Percentiles rank a stretch among this genome's conserved stretches.
Evolutionary conservation across 2,797 vertebrate species (phyloP).

Genomic region (Galago senegalensis): DNA sequence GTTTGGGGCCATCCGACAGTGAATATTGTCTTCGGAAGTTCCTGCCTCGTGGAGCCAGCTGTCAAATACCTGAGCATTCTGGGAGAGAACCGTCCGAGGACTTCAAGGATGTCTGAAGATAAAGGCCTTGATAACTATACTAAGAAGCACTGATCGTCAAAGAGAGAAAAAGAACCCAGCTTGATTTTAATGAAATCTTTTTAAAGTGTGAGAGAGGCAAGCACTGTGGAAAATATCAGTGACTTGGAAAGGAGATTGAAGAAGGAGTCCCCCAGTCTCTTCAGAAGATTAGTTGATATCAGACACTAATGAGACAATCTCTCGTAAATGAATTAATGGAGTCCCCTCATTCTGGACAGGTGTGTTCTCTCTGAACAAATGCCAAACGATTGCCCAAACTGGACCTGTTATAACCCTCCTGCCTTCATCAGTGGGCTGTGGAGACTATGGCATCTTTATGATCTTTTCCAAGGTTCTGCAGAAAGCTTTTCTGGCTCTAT

Average conservation of each 20-base stretch:
- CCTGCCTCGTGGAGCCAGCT: constrained; percentile 1
- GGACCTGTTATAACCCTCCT: neutral
- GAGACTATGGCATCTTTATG: neutral
- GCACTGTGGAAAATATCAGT: constrained; percentile 33
- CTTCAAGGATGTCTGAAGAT: neutral
- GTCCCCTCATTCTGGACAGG: neutral
- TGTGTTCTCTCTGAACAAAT: neutral
- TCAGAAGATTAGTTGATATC: neutral
- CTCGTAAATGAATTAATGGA: constrained; percentile 35
- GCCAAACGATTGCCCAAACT: neutral
- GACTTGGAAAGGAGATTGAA: neutral
- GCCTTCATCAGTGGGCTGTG: neutral
- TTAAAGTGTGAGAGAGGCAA: constrained; percentile 17
- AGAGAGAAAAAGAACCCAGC: constrained; percentile 54
- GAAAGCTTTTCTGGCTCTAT: neutral
- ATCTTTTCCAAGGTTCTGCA: neutral
- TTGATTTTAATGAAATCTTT: constrained; percentile 70
- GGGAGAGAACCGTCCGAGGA: neutral
- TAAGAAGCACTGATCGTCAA: constrained; percentile 42
- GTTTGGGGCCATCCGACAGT: constrained; percentile 22
- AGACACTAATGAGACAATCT: constrained; percentile 16
- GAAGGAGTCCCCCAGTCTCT: neutral
- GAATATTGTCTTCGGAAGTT: constrained; percentile 18
- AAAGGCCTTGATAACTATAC: constrained; percentile 15
- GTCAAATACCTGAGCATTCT: neutral